Evolutionary conservation across 2,797 vertebrate genomes (phyloP), one percentile per base, ranked within the genome.

Genomic region (Ambastaia sidthimunki): DNA sequence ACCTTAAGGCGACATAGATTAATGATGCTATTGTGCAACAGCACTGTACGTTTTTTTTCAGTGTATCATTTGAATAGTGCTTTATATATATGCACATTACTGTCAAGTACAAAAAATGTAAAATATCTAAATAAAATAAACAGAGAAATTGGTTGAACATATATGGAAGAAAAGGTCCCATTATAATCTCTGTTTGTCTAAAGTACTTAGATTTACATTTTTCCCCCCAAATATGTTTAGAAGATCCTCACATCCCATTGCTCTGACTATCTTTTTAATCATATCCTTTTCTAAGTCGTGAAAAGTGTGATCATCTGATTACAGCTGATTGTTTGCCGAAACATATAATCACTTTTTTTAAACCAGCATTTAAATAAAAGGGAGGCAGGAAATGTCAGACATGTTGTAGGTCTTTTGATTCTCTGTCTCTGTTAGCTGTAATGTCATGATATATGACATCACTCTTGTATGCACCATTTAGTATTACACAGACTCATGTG

Each of bases 381-480:
- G 1, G n/a, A 37, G 62, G 34, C 44, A 77, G 37, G 66, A 76
- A 70, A 82, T 76, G 44, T 73, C 37, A 80, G 62, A 23, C 65
- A 71, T 18, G 3, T 11, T 66, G 59, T 4, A 21, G 34, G 37
- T 37, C 34, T 37, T n/a, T 15, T 15, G 23, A 41, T 80, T 16
- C 55, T 18, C 57, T 74, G 13, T 44, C 23, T 68, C 66, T 67
- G 82, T 83, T 80, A 82, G 59, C 81, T 78, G 65, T 59, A 3
- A 76, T 76, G 57, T 74, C 76, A 74, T 83, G 63, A 86, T 84
- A 81, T 74, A 79, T 86, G 87, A 90, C 89, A n/a, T n/a, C n/a
- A n/a, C n/a, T n/a, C n/a, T n/a, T n/a, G n/a, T n/a, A n/a, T n/a
- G n/a, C n/a, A n/a, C n/a, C n/a, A n/a, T n/a, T n/a, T n/a, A n/a